Conservation (phyloP, 2,888 invertebrate genomes). For the Ashinkailepas kermadecensis region DNA sequence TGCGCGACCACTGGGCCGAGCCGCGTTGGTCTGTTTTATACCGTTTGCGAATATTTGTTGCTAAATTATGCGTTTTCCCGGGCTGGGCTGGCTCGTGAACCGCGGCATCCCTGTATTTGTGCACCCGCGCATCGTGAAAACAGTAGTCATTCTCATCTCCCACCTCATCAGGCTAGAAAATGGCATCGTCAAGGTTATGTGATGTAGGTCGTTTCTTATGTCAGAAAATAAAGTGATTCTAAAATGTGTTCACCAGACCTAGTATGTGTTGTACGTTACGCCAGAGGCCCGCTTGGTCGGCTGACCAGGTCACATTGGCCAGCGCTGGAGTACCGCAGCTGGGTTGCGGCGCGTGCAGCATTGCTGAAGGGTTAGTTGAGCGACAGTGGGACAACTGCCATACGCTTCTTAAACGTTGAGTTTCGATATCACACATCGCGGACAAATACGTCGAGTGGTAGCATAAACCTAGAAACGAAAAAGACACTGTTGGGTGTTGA, state of each 20-base stretch:
- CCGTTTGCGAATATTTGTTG: background rate
- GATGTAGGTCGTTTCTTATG: background rate
- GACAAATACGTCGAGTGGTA: too few species aligned
- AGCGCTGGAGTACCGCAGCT: too few species aligned
- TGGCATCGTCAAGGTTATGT: conserved; percentile 15
- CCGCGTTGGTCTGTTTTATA: background rate
- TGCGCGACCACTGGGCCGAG: too few species aligned
- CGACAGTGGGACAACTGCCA: too few species aligned
- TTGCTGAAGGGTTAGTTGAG: too few species aligned
- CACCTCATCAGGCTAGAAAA: background rate
- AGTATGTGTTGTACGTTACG: background rate
- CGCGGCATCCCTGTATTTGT: background rate
- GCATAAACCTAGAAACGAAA: too few species aligned
- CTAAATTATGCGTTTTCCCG: background rate
- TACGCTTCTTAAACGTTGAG: too few species aligned
- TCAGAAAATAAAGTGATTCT: conserved; percentile 10
- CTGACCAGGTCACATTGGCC: too few species aligned
- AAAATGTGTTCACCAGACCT: background rate
- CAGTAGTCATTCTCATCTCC: background rate
- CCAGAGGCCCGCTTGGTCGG: too few species aligned
- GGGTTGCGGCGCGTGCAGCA: too few species aligned
- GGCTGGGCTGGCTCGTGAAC: background rate
- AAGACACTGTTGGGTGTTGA: too few species aligned
- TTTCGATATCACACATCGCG: too few species aligned
- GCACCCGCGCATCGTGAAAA: background rate